phyloP scores from a whole-genome alignment of 2,888 invertebrate species.

The Carabus problematicus region DNA sequence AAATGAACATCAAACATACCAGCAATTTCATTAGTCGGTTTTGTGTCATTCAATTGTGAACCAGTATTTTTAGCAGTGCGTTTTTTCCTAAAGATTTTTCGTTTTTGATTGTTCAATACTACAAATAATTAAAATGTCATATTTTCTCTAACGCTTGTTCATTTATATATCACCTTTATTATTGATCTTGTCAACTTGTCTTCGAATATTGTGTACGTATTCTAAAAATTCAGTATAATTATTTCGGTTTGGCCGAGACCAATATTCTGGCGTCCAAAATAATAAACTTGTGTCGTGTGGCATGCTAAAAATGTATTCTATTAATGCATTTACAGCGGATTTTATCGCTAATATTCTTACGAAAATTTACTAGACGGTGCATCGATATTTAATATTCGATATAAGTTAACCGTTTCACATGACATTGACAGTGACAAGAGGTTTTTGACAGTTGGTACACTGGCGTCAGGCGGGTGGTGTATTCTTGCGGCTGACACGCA shows the following conservation, averaged over 20 bases:
- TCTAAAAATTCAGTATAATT: slow-evolving; percentile 58
- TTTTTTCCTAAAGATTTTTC: slow-evolving; percentile 15
- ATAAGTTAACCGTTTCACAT: slow-evolving; percentile 54
- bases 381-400: slow-evolving; percentile 38
- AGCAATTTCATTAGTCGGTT: slow-evolving; percentile 6
- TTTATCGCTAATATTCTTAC: slow-evolving; percentile 19
- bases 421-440: slow-evolving; percentile 61
- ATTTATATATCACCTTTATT: slow-evolving; percentile 25
- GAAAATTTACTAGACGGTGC: slow-evolving; percentile 27
- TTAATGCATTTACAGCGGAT: background rate
- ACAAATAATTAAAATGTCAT: background rate
- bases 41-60: background rate
- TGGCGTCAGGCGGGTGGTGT: slow-evolving; percentile 55
- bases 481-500: slow-evolving; percentile 59
- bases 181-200: slow-evolving; percentile 8
- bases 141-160: background rate
- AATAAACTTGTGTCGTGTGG: slow-evolving; percentile 57
- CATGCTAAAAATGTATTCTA: slow-evolving; percentile 43
- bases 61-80: background rate
- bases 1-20: background rate
- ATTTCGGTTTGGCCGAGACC: slow-evolving; percentile 60
- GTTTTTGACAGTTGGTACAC: slow-evolving; percentile 58
- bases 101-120: slow-evolving; percentile 1
- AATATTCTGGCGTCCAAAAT: slow-evolving; percentile 66
- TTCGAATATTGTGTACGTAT: slow-evolving; percentile 54